Base-by-base conservation (phyloP, 2,888 invertebrate species). In the Cecidostiba fungosa region DNA sequence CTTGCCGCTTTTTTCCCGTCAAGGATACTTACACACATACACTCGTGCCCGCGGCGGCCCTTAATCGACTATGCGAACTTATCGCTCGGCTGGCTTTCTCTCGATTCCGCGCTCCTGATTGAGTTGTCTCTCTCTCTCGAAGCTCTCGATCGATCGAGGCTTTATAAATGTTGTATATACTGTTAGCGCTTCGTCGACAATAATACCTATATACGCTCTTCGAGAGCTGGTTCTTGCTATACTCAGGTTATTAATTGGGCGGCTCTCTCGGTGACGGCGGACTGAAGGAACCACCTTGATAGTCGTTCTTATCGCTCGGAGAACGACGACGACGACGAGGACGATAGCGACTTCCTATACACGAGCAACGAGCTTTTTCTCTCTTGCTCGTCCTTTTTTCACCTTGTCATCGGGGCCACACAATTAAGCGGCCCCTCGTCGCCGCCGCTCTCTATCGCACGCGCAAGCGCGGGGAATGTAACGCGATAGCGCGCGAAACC, bases 1-100 rank as follows among this genome's bases (percentile, higher is more conserved):
- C 89, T 88, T 88, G 87, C 83, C 81, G 85, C 86, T 89, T 88
- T 89, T 87, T 59, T 78, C 85, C 85, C 85, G 62, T 74, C 85
- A 78, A 78, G 74, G 82, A 85, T 82, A 69, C 62, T 36, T 54
- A 1, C n/a, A 19, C 23, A n/a, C 8, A n/a, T 23, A 59, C 23
- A 23, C 50, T 6, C 19, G 32, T n/a, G 47, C 59, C n/a, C 26
- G 66, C 79, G 26, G 76, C 76, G 80, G 76, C 77, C 82, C 85
- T 85, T 77, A 74, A 85, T 77, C 80, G 62, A 77, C 47, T 73
- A 54, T 66, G 39, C 76, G 78, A 77, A 81, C 77, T 74, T 74
- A 76, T 84, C 80, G 80, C 50, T 47, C 72, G 47, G n/a, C 36
- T 70, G 29, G 59, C 72, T 62, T 26, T 59, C 74, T 39, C 50